Evolutionary conservation across 2,888 invertebrate genomes (phyloP).

Genomic region (Agriopis marginaria): DNA sequence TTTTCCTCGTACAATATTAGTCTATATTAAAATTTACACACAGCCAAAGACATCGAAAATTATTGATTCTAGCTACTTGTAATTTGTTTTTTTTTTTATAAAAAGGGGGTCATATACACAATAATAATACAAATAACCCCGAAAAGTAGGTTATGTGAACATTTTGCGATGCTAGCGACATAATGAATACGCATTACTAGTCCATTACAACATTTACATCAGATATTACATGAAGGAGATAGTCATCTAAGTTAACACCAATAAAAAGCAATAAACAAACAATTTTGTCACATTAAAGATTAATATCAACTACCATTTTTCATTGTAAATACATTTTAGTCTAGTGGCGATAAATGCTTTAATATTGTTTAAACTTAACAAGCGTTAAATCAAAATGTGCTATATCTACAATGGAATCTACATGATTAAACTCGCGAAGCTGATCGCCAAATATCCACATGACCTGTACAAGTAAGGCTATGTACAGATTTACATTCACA

Average conservation of each 20-base stretch:
- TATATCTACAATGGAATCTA: slow-evolving; percentile 69
- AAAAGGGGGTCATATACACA: slow-evolving; percentile 71
- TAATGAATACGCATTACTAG: slow-evolving; percentile 58
- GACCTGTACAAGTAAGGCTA: slow-evolving; percentile 82
- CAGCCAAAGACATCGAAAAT: slow-evolving; percentile 85
- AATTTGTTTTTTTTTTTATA: slow-evolving; percentile 63
- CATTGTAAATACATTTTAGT: slow-evolving; percentile 73
- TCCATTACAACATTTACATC: slow-evolving; percentile 56
- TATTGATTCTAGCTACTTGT: slow-evolving; percentile 76
- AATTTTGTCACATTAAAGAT: slow-evolving; percentile 56
- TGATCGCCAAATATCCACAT: slow-evolving; percentile 86
- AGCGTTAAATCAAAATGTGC: slow-evolving; percentile 72
- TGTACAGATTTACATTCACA: slow-evolving; percentile 71
- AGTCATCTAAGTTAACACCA: slow-evolving; percentile 60
- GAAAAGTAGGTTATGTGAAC: slow-evolving; percentile 83
- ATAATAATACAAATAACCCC: slow-evolving; percentile 62
- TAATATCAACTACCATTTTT: slow-evolving; percentile 80
- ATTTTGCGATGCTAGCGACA: slow-evolving; percentile 86
- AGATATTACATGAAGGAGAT: slow-evolving; percentile 60
- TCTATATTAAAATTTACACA: slow-evolving; percentile 82
- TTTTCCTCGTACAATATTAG: slow-evolving; percentile 65
- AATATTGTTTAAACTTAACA: slow-evolving; percentile 58
- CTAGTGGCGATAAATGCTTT: slow-evolving; percentile 66
- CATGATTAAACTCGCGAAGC: slow-evolving; percentile 74
- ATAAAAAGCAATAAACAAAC: slow-evolving; percentile 70